phyloP scores from a whole-genome alignment of 2,797 vertebrate species.

The Xenopus petersii region DNA sequence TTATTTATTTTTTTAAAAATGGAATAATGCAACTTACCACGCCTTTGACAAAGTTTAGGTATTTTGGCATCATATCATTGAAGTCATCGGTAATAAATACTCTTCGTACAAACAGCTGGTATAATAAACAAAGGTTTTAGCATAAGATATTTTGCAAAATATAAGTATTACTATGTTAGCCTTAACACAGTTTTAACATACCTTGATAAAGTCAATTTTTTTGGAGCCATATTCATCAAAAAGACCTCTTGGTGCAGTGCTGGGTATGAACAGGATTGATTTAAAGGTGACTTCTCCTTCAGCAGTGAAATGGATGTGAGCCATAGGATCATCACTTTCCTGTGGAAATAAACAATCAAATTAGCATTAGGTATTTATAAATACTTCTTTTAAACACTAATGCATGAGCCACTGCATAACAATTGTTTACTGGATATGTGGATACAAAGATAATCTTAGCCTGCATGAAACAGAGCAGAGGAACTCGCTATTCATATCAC shows the following conservation, averaged over 20 bases:
- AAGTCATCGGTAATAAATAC: constrained; percentile 99
- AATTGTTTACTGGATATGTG: too few species aligned
- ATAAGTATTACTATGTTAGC: not conserved
- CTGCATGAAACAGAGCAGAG: too few species aligned
- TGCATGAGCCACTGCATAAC: too few species aligned
- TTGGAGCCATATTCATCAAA: constrained; percentile 98
- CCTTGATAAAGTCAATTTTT: constrained; percentile 97
- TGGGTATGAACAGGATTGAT: constrained; percentile 93
- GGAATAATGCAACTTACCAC: constrained; percentile 77
- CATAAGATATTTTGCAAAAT: not conserved
- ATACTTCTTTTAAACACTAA: not conserved
- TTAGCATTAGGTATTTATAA: too few species aligned
- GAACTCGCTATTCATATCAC: too few species aligned
- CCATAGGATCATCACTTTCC: constrained; percentile 88
- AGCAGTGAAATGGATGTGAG: constrained; percentile 94
- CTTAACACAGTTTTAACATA: constrained; percentile 47
- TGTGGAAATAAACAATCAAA: constrained; percentile 49
- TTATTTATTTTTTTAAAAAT: too few species aligned
- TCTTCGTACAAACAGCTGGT: constrained; percentile 74
- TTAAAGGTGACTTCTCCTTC: constrained; percentile 98
- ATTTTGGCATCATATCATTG: constrained; percentile 99
- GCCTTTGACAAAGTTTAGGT: constrained; percentile 94
- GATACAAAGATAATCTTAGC: too few species aligned
- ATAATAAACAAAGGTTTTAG: not conserved
- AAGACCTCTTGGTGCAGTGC: constrained; percentile 86